Conservation (phyloP, 2,113 vertebrate species). For the Oenanthe melanoleuca region DNA sequence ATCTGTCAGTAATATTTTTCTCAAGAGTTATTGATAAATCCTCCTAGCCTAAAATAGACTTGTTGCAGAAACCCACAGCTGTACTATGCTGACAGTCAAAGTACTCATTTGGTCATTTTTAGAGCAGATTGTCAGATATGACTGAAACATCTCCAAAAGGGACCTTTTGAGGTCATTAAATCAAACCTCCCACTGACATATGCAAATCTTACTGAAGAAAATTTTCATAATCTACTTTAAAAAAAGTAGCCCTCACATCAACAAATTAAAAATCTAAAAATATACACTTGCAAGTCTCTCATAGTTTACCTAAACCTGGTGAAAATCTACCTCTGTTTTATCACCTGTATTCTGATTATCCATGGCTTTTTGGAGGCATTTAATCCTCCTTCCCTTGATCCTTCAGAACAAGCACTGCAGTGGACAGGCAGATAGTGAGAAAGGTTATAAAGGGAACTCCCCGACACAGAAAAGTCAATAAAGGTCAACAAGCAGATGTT, state of each 20-base stretch:
- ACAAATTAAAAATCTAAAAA: not conserved
- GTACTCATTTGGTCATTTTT: not conserved
- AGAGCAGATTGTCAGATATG: not conserved
- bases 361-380: not conserved
- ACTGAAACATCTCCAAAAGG: not conserved
- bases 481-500: not conserved
- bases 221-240: not conserved
- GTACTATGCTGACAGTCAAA: not conserved
- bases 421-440: not conserved
- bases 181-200: not conserved
- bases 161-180: not conserved
- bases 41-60: not conserved
- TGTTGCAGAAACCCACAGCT: not conserved
- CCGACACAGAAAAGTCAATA: not conserved
- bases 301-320: not conserved
- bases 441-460: not conserved
- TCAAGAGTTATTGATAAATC: not conserved
- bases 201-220: not conserved
- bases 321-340: not conserved
- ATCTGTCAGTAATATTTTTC: not conserved
- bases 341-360: not conserved
- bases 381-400: not conserved
- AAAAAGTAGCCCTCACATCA: not conserved
- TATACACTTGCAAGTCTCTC: not conserved
- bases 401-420: not conserved